Base-by-base conservation (phyloP, 1,140 invertebrate genomes). In the Chlorops oryzae region DNA sequence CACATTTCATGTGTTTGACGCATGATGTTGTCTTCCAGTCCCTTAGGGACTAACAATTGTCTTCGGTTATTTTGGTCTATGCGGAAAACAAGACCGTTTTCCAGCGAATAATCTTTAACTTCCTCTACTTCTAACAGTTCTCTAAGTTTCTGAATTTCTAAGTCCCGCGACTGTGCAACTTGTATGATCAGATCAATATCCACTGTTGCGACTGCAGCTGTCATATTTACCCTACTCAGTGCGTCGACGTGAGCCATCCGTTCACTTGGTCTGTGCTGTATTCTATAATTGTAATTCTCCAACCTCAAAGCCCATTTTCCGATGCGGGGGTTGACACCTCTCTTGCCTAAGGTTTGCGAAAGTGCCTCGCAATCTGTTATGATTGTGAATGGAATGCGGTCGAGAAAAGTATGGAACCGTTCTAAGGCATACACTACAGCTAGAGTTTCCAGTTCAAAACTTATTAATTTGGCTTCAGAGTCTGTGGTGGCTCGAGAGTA, bases 371-470 rank as follows among this genome's bases (percentile, higher is more conserved):
- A 63, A 54, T 57, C 58, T 3, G 53, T 62, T 22, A 59, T 51
- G 13, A 76, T 65, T 44, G 67, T 61, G 51, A 72, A 71, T 20
- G 61, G 37, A 45, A 55, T 70, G 18, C 65, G 64, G 32, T 67
- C 56, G 15, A 78, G 56, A 55, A 73, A 79, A 21, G 23, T 22
- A 21, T 32, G 15, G 37, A 46, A 46, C 15, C 44, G 15, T 34
- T 13, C 15, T n/a, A 78, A 58, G 1, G 71, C 66, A 55, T 66
- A 64, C 5, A 77, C 52, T 20, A 77, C 61, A 3, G 73, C 70
- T 5, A 78, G 51, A 44, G 55, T 58, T 65, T 78, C 75, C 35
- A 70, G 52, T 54, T 78, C 73, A 38, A 63, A 72, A 67, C 12
- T 58, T 54, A 52, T 69, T n/a, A n/a, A 77, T 42, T 68, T 67